Base-by-base conservation (phyloP, 2,113 vertebrate genomes). In the Anarhynchus alexandrinus region DNA sequence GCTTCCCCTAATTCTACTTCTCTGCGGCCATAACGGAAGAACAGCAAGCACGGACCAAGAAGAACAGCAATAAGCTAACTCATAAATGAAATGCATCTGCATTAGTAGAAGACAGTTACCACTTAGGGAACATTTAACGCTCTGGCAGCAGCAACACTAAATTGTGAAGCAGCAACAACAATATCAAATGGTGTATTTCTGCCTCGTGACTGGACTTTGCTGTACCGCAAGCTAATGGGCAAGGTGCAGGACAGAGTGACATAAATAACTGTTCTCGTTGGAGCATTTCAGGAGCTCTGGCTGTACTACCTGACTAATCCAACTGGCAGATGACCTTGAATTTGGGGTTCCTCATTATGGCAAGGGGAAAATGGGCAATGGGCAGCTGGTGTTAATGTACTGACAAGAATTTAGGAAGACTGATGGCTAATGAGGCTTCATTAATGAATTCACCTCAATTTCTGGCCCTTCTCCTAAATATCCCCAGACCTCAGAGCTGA, bases 1-100 rank as follows among this genome's bases (percentile, higher is more conserved):
- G 18, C 69, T 43, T 40, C 34, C 59, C 27, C 62, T 45, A 49
- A 25, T n/a, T 57, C 54, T 34, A 23, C 12, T 64, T 55, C 30
- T 49, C 23, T 62, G 18, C 5, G 6, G 59, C 30, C 74, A 23
- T 36, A 52, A 67, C 52, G 65, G 36, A 45, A 92, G 59, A 89
- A 69, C 18, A 62, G 43, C 43, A 70, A 82, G 30, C 72, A 49
- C 20, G 18, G 74, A 64, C 23, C 47, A 80, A 86, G 70, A 77
- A 42, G 14, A 87, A 12, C 43, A 72, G 58, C 67, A 94, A 79
- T 74, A 69, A 96, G 80, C 71, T 69, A 89, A 61, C 45, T 84
- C 47, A 71, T 83, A 52, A 92, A 97, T 94, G 57, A 95, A 95
- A 97, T 87, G 34, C 30, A 90, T 90, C 88, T 97, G 61, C 42